phyloP scores from a whole-genome alignment of 2,113 vertebrate genomes.

The Brachyhypopomus gauderio region DNA sequence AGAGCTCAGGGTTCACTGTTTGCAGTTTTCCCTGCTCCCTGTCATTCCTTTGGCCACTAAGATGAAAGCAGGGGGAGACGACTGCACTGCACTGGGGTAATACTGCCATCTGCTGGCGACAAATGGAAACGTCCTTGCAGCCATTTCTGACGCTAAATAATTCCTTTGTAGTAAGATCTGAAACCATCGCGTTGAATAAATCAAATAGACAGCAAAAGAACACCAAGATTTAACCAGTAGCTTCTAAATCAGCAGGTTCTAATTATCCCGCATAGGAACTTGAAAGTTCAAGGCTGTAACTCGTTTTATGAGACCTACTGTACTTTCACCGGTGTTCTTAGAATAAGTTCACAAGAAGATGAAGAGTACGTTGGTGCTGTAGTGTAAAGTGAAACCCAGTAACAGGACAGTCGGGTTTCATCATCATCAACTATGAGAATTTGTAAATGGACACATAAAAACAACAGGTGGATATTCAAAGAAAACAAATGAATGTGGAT shows the following conservation, averaged over 20 bases:
- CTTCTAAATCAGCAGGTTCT: too few relatives aligned
- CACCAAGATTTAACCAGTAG: background rate
- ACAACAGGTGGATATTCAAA: too few relatives aligned
- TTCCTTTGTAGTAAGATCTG: conserved; percentile 8
- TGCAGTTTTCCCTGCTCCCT: conserved; percentile 56
- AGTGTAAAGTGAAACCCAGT: too few relatives aligned
- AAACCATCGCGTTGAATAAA: background rate
- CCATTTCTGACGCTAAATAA: background rate
- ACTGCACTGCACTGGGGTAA: conserved; percentile 70
- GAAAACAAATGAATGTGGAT: too few relatives aligned
- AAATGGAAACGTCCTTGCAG: background rate
- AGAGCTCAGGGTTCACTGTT: conserved; percentile 61
- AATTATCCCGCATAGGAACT: background rate
- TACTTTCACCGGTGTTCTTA: too few relatives aligned
- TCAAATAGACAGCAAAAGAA: background rate
- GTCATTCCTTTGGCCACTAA: conserved; percentile 65
- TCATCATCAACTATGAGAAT: too few relatives aligned
- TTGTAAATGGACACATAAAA: too few relatives aligned
- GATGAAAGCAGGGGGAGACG: conserved; percentile 55
- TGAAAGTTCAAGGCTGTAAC: too few relatives aligned
- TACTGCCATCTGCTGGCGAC: conserved; percentile 75
- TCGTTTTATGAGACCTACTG: too few relatives aligned
- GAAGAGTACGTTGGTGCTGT: too few relatives aligned
- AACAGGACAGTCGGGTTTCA: too few relatives aligned
- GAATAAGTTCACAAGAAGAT: too few relatives aligned